Conservation (phyloP, 2,888 invertebrate genomes). For the Chymomyza amoena region DNA sequence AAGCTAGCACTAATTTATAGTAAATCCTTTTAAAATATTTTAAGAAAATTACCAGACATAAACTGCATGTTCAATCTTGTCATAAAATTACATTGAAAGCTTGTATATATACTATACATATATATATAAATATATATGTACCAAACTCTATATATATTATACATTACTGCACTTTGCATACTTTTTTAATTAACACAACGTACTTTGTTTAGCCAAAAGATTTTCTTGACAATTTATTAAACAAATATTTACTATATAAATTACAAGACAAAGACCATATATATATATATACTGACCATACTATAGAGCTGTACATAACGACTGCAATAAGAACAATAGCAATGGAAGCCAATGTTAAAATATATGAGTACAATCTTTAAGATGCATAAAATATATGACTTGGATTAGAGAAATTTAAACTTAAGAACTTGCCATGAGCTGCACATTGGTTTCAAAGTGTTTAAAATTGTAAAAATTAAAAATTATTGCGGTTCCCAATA, state of each 20-base stretch:
- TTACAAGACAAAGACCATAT: constrained; percentile 18
- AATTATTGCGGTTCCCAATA: too few relatives aligned
- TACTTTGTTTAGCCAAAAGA: constrained; percentile 10
- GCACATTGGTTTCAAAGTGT: too few relatives aligned
- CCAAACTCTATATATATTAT: not conserved
- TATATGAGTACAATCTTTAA: constrained; percentile 11
- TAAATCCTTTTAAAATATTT: not conserved
- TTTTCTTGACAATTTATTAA: constrained; percentile 36
- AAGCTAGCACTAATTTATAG: not conserved
- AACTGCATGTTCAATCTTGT: not conserved
- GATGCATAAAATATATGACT: not conserved
- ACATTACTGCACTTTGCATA: not conserved
- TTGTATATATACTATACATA: not conserved
- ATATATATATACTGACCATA: constrained; percentile 6
- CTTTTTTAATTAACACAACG: constrained; percentile 27
- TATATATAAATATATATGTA: not conserved
- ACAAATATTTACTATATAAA: constrained; percentile 32
- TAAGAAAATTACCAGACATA: not conserved
- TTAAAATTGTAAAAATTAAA: too few relatives aligned
- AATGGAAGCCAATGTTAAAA: constrained; percentile 8
- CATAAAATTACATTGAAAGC: constrained; percentile 3
- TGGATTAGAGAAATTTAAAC: not conserved
- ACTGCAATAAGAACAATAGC: constrained; percentile 16
- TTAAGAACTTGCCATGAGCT: not conserved
- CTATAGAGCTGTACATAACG: constrained; percentile 8